phyloP scores from a whole-genome alignment of 2,888 invertebrate genomes.

The Drosophila mimetica region DNA sequence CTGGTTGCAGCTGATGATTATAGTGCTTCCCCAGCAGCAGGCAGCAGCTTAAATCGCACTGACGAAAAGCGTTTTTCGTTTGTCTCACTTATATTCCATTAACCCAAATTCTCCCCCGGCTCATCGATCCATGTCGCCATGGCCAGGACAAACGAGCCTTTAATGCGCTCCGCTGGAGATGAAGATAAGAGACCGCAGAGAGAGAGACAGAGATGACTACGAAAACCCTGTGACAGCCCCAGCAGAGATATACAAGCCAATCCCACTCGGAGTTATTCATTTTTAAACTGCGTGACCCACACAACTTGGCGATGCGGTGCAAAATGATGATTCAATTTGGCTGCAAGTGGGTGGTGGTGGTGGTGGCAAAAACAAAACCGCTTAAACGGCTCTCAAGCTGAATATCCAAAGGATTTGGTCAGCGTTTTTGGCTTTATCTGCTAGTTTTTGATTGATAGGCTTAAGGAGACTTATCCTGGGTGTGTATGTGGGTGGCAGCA shows the following conservation, averaged over 20 bases:
- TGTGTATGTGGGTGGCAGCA: conserved; percentile 13
- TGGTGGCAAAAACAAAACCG: conserved; percentile 35
- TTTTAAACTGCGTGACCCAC: conserved; percentile 57
- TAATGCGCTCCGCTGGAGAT: conserved; percentile 56
- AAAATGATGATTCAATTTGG: conserved; percentile 68
- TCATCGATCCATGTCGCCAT: conserved; percentile 56
- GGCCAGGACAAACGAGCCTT: conserved; percentile 66
- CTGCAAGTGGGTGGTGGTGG: conserved; percentile 50
- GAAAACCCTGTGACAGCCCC: conserved; percentile 11
- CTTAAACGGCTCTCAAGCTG: conserved; percentile 64
- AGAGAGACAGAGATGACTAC: conserved; percentile 7
- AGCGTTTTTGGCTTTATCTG: conserved; percentile 53
- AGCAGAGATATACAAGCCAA: conserved; percentile 4
- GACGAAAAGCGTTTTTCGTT: conserved; percentile 11
- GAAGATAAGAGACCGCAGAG: conserved; percentile 9
- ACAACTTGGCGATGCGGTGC: conserved; percentile 21
- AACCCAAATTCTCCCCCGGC: conserved; percentile 52
- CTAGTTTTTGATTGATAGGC: conserved; percentile 72
- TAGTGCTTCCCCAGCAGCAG: not conserved
- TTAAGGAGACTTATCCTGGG: conserved; percentile 30
- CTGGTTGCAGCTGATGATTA: conserved; percentile 16
- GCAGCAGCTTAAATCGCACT: conserved; percentile 4
- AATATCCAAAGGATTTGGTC: conserved; percentile 64
- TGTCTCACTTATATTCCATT: conserved; percentile 69
- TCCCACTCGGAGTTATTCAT: conserved; percentile 56